Evolutionary conservation across 2,113 vertebrate genomes (phyloP).

Genomic region (Pipa parva): DNA sequence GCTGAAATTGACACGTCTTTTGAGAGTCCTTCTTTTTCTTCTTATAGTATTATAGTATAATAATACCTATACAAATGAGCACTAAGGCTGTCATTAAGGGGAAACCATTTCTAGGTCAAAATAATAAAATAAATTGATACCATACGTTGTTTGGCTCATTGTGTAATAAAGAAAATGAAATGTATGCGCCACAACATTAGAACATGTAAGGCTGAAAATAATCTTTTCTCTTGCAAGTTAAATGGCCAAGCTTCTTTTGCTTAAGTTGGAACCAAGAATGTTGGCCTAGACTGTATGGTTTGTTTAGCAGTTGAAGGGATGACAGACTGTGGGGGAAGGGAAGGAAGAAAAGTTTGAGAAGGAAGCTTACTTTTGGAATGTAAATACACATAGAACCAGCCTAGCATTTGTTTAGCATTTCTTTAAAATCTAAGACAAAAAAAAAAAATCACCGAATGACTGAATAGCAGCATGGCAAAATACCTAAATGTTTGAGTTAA

Average conservation of each 20-base stretch:
- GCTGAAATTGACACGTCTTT: background rate
- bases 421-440: constrained; percentile 80
- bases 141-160: constrained; percentile 30
- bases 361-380: constrained; percentile 76
- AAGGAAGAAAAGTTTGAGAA: constrained; percentile 49
- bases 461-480: constrained; percentile 76
- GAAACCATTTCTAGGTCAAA: constrained; percentile 41
- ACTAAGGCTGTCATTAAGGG: constrained; percentile 44
- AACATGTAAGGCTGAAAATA: constrained; percentile 40
- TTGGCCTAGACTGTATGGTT: constrained; percentile 66
- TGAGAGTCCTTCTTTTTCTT: background rate
- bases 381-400: constrained; percentile 73
- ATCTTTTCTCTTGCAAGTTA: constrained; percentile 15
- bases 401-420: constrained; percentile 74
- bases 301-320: constrained; percentile 69
- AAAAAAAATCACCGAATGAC: constrained; percentile 70
- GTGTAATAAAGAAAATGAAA: constrained; percentile 14
- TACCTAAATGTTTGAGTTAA: constrained; percentile 77
- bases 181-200: constrained; percentile 32
- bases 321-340: constrained; percentile 66
- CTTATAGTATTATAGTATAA: background rate
- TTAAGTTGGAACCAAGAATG: constrained; percentile 54
- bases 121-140: constrained; percentile 44
- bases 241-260: constrained; percentile 22
- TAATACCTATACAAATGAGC: constrained; percentile 18